Base-by-base conservation (phyloP, 2,797 vertebrate genomes). In the Otolemur crassicaudatus region DNA sequence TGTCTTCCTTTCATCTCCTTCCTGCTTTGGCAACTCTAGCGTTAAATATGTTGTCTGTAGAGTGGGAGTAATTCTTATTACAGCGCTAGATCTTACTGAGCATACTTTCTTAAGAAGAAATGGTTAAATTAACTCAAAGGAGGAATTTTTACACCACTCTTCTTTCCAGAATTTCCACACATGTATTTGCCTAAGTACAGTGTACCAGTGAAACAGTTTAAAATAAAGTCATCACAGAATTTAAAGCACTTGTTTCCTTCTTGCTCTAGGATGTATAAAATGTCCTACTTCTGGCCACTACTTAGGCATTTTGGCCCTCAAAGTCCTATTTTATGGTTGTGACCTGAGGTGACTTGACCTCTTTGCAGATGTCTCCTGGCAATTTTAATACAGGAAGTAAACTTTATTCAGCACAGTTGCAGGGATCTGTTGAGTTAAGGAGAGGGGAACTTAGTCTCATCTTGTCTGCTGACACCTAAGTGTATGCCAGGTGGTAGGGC, bases 151-250 rank as follows among this genome's bases (percentile, higher is more conserved):
- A 90, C 2, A 49, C 43, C 40, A 56, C 34, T 73, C 43, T 93
- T 77, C 19, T 80, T 12, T 81, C 56, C 25, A 84, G 72, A 95
- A 90, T 76, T 96, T 87, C 29, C 91, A 83, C 34, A 46, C 61
- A 6, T 63, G n/a, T 65, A 86, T 94, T 82, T 95, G 90, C 53
- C 72, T 82, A 87, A 92, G 34, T 46, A 61, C 1, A n/a, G 16
- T 65, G 31, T 67, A n/a, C 23, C 8, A 25, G 10, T 75, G 10
- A 63, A 58, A 72, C 92, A 88, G 86, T 81, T 96, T 43, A 77
- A 97, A 97, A 86, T 46, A 56, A 96, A 92, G 23, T 72, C 58
- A 76, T 73, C 70, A 76, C 29, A 95, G 80, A 89, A 60, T 81
- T 79, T 70, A 92, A 97, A 77, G n/a, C n/a, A 79, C 65, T 82